A percentile compares a stretch with the other conserved stretches of the same genome.
Conservation (phyloP, 2,797 vertebrate genomes). For the Merluccius polli region DNA sequence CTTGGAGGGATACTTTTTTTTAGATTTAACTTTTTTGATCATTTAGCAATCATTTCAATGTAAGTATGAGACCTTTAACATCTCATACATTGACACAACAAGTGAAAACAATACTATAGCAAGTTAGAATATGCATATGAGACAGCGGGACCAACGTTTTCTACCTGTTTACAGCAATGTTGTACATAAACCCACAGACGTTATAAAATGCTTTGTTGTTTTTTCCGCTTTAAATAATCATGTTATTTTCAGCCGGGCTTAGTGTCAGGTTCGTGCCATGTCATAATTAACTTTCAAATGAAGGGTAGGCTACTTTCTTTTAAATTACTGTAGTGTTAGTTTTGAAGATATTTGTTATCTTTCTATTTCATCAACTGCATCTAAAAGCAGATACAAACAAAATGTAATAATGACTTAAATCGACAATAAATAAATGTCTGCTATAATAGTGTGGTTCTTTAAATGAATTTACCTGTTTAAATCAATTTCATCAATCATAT, state of each 20-base stretch:
- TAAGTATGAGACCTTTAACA: not conserved
- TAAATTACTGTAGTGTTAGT: not conserved
- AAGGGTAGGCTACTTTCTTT: not conserved
- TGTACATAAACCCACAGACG: not conserved
- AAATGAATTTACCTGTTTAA: not conserved
- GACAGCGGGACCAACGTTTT: not conserved
- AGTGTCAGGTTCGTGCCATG: constrained; percentile 16
- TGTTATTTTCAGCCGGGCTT: constrained; percentile 29
- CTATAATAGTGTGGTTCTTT: not conserved
- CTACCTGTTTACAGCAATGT: not conserved
- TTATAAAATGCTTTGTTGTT: not conserved
- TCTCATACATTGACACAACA: not conserved
- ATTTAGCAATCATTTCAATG: not conserved
- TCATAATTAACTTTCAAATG: constrained; percentile 5
- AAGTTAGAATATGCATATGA: not conserved
- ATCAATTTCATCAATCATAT: not conserved
- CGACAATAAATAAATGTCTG: not conserved
- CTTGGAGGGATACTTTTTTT: not conserved
- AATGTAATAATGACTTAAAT: not conserved
- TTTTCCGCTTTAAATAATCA: not conserved
- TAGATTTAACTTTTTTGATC: not conserved
- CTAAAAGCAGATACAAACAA: not conserved
- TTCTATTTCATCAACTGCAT: not conserved
- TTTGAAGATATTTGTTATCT: not conserved
- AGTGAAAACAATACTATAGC: not conserved